These are phyloP conservation scores for Lutraria lutraria DNA, from an alignment of 2,888 invertebrate genomes.

Conservation along the genomic window DNA sequence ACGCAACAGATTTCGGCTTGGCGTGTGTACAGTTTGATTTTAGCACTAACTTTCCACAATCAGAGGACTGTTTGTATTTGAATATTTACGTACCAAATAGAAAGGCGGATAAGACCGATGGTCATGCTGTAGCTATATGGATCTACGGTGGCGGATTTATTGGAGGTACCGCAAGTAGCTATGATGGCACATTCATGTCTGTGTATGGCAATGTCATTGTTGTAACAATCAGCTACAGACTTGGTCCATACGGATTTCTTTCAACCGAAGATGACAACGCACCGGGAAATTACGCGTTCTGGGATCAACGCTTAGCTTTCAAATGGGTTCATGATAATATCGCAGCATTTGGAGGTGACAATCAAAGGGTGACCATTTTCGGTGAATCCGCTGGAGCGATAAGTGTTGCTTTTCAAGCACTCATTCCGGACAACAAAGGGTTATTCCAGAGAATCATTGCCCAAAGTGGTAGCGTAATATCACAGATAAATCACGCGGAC, in stretches of 20 bases:
- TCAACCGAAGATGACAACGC: constrained; percentile 56
- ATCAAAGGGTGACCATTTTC: constrained; percentile 63
- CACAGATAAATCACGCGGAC: not conserved
- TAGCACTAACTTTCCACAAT: not conserved
- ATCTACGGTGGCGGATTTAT: constrained; percentile 65
- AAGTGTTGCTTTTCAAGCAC: constrained; percentile 57
- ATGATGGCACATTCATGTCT: constrained; percentile 31
- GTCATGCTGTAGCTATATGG: constrained; percentile 59
- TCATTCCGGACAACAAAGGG: constrained; percentile 53
- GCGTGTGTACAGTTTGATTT: not conserved
- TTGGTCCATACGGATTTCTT: constrained; percentile 70
- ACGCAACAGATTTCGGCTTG: not conserved
- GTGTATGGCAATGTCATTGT: constrained; percentile 46
- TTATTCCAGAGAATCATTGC: constrained; percentile 60
- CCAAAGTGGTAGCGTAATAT: constrained; percentile 49
- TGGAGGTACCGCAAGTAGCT: constrained; percentile 30
- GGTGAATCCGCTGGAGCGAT: constrained; percentile 75
- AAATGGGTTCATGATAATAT: constrained; percentile 72
- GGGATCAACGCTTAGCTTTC: constrained; percentile 70
- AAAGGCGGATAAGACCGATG: not conserved
- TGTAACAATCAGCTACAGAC: constrained; percentile 66
- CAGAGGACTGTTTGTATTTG: constrained; percentile 72
- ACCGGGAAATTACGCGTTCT: constrained; percentile 72
- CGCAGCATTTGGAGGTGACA: constrained; percentile 68
- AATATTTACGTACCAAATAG: constrained; percentile 63